These are phyloP conservation scores for Clostera curtula DNA, from an alignment of 2,888 invertebrate species.

Conservation along the genomic window DNA sequence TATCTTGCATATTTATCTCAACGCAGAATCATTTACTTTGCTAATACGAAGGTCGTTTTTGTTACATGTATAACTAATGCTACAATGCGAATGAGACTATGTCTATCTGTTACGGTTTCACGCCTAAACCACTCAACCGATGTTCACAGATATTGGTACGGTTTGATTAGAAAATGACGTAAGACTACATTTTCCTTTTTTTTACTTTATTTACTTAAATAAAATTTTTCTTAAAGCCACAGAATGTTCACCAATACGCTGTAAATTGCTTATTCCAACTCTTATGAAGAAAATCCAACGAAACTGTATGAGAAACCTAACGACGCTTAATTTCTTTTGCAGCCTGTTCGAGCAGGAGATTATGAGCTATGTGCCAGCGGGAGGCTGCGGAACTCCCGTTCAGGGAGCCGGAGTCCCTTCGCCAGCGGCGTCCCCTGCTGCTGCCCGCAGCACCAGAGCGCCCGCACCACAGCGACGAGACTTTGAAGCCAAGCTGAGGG, in stretches of 20 bases:
- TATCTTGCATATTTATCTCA: slow-evolving; percentile 10
- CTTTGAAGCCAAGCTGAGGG: slow-evolving; percentile 95
- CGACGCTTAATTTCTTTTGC: slow-evolving; percentile 24
- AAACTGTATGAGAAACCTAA: not conserved
- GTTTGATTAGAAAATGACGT: too few relatives aligned
- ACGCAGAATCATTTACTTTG: slow-evolving; percentile 9
- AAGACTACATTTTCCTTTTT: too few relatives aligned
- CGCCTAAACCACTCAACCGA: too few relatives aligned
- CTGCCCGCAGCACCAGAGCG: slow-evolving; percentile 85
- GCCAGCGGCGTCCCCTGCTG: slow-evolving; percentile 87
- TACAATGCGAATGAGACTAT: too few relatives aligned
- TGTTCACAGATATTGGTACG: too few relatives aligned
- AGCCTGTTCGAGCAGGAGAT: slow-evolving; percentile 99
- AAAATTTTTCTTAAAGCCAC: too few relatives aligned
- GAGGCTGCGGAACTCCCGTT: slow-evolving; percentile 58
- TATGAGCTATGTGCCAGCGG: slow-evolving; percentile 94
- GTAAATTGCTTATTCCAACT: slow-evolving; percentile 3
- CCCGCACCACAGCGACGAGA: slow-evolving; percentile 94
- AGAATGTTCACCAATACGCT: too few relatives aligned
- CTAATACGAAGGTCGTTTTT: slow-evolving; percentile 6
- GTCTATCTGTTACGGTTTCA: too few relatives aligned
- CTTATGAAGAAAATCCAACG: too few relatives aligned
- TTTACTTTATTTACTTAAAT: too few relatives aligned
- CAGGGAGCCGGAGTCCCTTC: slow-evolving; percentile 78
- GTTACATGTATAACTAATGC: not conserved